Conservation (phyloP, 2,113 vertebrate genomes). For the Emydocephalus ijimae region DNA sequence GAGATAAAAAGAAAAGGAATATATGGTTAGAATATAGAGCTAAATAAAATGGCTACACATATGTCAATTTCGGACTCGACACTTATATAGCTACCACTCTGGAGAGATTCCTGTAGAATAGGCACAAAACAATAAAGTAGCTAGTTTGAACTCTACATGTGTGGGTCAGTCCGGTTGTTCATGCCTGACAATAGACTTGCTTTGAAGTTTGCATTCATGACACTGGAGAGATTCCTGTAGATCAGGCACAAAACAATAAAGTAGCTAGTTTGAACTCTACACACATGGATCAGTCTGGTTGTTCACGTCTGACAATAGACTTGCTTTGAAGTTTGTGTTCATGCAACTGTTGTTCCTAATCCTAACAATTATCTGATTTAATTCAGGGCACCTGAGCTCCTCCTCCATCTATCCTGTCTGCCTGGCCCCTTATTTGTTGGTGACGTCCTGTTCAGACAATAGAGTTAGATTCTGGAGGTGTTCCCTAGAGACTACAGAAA, state of each 20-base stretch:
- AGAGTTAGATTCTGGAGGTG: slow-evolving; percentile 94
- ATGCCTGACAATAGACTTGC: not conserved
- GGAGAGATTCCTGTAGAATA: not conserved
- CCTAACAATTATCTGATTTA: slow-evolving; percentile 37
- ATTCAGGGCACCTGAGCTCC: slow-evolving; percentile 92
- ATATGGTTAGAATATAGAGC: too few species aligned
- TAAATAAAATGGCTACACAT: too few species aligned
- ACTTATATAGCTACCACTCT: not conserved
- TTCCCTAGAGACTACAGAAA: slow-evolving; percentile 71
- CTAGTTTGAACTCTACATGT: not conserved
- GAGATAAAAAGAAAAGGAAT: too few species aligned
- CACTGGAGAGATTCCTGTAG: not conserved
- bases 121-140: not conserved
- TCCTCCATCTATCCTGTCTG: slow-evolving; percentile 98
- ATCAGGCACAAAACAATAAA: not conserved
- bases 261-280: not conserved
- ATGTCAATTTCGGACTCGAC: too few species aligned
- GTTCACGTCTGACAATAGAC: not conserved
- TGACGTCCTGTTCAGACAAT: slow-evolving; percentile 95
- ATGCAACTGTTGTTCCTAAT: accelerated
- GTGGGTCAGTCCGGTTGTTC: too few species aligned
- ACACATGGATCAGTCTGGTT: too few species aligned
- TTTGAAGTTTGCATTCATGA: not conserved
- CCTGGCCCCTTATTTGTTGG: slow-evolving; percentile 94
- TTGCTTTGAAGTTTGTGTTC: not conserved